A percentile compares a stretch with the other conserved stretches of the same genome.
Evolutionary conservation across 2,888 invertebrate species (phyloP).

Genomic region (Nephrotoma guestfalica): DNA sequence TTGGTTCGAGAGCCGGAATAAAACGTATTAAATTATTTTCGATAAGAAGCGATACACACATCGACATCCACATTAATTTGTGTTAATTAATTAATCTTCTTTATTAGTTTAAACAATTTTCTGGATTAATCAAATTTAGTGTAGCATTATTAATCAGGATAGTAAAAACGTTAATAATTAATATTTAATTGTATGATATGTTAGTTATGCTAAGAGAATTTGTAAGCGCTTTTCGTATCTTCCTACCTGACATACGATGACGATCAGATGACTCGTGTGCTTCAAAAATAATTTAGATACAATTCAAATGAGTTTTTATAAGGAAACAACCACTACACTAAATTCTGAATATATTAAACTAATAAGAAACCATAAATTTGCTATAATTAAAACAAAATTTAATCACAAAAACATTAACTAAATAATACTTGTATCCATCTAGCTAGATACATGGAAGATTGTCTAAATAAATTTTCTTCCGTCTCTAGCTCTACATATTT

Average conservation of each 20-base stretch:
- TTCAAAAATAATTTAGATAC: not conserved
- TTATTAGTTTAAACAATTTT: not conserved
- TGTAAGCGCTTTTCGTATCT: not conserved
- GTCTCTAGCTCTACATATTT: not conserved
- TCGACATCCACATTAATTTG: not conserved
- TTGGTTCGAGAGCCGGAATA: no score
- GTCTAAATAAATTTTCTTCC: not conserved
- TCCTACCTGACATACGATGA: not conserved
- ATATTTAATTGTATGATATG: not conserved
- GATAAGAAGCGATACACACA: no score
- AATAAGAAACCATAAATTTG: not conserved
- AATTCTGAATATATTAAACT: not conserved
- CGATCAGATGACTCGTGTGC: not conserved
- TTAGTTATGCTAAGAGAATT: not conserved
- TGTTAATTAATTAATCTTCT: not conserved
- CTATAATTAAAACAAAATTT: not conserved
- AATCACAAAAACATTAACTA: not conserved
- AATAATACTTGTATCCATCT: not conserved
- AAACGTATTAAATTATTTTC: no score
- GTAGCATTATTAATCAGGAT: not conserved
- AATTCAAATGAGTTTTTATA: not conserved
- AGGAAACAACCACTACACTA: not conserved
- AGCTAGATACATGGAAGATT: not conserved
- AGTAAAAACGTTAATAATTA: not conserved
- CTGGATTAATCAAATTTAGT: not conserved